phyloP scores from a whole-genome alignment of 2,888 invertebrate genomes.

The Papilio elwesi region DNA sequence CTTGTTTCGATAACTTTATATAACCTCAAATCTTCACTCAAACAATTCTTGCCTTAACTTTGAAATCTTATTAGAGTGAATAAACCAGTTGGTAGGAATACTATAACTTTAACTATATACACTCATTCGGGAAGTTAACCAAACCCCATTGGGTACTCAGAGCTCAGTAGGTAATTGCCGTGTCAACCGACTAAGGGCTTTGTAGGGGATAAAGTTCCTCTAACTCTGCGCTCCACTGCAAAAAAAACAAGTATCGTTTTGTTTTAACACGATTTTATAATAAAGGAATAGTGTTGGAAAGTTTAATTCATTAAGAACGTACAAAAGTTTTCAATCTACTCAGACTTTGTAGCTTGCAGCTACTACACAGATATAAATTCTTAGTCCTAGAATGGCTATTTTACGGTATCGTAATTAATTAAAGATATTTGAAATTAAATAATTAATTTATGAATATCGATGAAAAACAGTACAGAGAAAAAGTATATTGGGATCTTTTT shows the following conservation, averaged over 20 bases:
- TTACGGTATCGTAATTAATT: too few species aligned
- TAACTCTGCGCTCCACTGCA: constrained; percentile 31
- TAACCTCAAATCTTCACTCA: background rate
- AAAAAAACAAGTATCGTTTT: constrained; percentile 32
- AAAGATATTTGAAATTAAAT: too few species aligned
- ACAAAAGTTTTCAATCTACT: background rate
- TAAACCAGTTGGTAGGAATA: constrained; percentile 61
- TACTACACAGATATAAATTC: too few species aligned
- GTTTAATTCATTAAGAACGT: constrained; percentile 34
- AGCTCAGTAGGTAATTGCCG: constrained; percentile 35
- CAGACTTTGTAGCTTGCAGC: too few species aligned
- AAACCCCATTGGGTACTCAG: constrained; percentile 64
- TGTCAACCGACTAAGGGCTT: constrained; percentile 38
- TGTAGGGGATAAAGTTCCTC: constrained; percentile 24
- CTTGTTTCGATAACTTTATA: constrained; percentile 11
- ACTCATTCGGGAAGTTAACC: constrained; percentile 70
- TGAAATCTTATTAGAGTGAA: constrained; percentile 52
- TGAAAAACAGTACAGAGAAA: too few species aligned
- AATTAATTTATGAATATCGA: too few species aligned
- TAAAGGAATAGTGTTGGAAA: constrained; percentile 11
- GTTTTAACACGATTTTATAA: constrained; percentile 11
- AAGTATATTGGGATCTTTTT: too few species aligned
- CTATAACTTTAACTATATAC: constrained; percentile 69
- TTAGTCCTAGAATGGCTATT: too few species aligned
- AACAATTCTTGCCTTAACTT: background rate